Evolutionary conservation across 2,113 vertebrate genomes (phyloP).

Genomic region (Neofelis nebulosa): DNA sequence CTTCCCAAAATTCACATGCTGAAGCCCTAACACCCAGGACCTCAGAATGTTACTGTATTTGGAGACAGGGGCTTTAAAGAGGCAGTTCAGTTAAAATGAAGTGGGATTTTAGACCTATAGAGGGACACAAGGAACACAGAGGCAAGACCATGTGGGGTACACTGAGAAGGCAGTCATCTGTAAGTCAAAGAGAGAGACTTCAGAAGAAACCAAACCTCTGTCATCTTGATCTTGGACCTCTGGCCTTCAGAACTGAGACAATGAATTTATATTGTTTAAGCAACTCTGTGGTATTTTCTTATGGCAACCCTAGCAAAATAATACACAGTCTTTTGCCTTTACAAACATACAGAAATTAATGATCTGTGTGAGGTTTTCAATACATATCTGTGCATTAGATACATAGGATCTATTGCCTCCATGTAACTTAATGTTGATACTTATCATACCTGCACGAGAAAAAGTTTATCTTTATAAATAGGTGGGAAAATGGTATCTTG

Average conservation of each 20-base stretch:
- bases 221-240: not conserved
- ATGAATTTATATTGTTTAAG: not conserved
- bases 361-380: not conserved
- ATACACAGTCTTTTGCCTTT: not conserved
- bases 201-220: not conserved
- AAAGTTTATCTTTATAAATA: not conserved
- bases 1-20: not conserved
- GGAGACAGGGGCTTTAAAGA: not conserved
- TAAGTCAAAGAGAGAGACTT: not conserved
- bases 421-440: not conserved
- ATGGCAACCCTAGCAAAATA: not conserved
- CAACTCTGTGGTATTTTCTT: not conserved
- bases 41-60: not conserved
- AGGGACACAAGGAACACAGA: not conserved
- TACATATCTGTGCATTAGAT: not conserved
- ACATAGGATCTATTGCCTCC: not conserved
- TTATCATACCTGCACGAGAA: not conserved
- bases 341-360: not conserved
- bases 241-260: not conserved
- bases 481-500: not conserved
- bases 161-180: not conserved
- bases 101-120: not conserved
- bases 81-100: not conserved
- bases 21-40: not conserved
- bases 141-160: not conserved